Base-by-base conservation (phyloP, 1,140 invertebrate species). In the Polyergus mexicanus region DNA sequence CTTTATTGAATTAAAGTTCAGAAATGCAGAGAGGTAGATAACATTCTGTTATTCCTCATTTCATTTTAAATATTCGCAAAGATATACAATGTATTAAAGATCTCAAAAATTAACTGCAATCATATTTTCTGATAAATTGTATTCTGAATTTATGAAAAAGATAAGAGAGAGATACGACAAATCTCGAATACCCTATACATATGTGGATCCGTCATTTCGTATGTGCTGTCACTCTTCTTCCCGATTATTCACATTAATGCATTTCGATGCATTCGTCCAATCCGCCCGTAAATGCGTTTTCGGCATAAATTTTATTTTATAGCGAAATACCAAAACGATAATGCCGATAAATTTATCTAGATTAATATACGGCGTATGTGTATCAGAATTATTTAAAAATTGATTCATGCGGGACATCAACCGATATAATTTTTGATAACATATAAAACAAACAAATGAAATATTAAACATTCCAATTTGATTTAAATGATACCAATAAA, bases 161-260 rank as follows among this genome's bases (percentile, higher is more conserved):
- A 66, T 58, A 56, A 16, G 16, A 22, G 38, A 16, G n/a, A 32
- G 6, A 35, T 19, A 28, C 28, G n/a, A 78, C 32, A 44, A 68
- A 25, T 71, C 77, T 35, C 77, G 35, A 16, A 56, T 47, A 81
- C 35, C 7, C 16, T 25, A 7, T 32, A 22, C 28, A 38, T 11
- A 35, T 47, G 58, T 10, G 58, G 38, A 38, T 68, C n/a, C 44
- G 38, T 66, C 47, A 5, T 51, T 51, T 19, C 66, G 16, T 65
- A 19, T 22, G n/a, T 54, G 35, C 35, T 71, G 77, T 81, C 51
- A 71, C 66, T 58, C 66, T 44, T 66, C n/a, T 32, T 72, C 19
- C 25, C 66, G 54, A 81, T 81, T 81, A 81, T 81, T 19, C 76
- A 54, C 76, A 13, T 60, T 81, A 71, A 80, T 80, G 38, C 54